Percentiles rank a stretch among this genome's conserved stretches.
Conservation (phyloP, 2,888 invertebrate species). For the Monochamus alternatus region DNA sequence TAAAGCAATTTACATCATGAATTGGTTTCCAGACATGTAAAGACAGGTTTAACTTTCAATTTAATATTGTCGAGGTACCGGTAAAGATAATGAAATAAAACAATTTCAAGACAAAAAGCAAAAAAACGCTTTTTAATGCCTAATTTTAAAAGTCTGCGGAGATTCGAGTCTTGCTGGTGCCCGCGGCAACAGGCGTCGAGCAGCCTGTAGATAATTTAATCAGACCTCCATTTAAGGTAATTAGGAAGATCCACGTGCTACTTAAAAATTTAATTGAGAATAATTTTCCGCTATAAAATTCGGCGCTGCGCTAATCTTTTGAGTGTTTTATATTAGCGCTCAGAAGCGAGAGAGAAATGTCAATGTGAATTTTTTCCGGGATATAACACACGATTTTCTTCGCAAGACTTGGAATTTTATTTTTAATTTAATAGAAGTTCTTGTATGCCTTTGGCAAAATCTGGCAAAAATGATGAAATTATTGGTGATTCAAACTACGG, state of each 20-base stretch:
- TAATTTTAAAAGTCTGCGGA: slow-evolving; percentile 20
- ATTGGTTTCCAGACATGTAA: too few species aligned
- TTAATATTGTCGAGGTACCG: too few species aligned
- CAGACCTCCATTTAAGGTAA: slow-evolving; percentile 34
- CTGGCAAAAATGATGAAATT: too few species aligned
- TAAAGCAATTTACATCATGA: too few species aligned
- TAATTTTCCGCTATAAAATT: slow-evolving; percentile 24
- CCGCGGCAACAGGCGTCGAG: slow-evolving; percentile 17
- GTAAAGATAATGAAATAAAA: neutral
- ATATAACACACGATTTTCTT: too few species aligned
- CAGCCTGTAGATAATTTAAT: slow-evolving; percentile 19
- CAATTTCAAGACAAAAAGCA: neutral
- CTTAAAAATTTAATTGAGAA: slow-evolving; percentile 34
- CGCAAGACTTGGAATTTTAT: too few species aligned
- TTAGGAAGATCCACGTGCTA: slow-evolving; percentile 28
- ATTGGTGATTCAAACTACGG: too few species aligned
- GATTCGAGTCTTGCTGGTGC: neutral
- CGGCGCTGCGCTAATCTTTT: slow-evolving; percentile 21
- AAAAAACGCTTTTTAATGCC: slow-evolving; percentile 7
- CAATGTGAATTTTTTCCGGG: neutral
- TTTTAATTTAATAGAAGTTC: too few species aligned
- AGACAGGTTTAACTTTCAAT: too few species aligned
- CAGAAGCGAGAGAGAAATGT: neutral
- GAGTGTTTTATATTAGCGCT: slow-evolving; percentile 20
- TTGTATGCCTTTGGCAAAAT: too few species aligned